Percentiles rank a stretch among this genome's conserved stretches.
These are phyloP conservation scores for Aurelia aurita DNA, from an alignment of 30 jellyfish, hydroid and myxozoan genomes.

Conservation along the genomic window DNA sequence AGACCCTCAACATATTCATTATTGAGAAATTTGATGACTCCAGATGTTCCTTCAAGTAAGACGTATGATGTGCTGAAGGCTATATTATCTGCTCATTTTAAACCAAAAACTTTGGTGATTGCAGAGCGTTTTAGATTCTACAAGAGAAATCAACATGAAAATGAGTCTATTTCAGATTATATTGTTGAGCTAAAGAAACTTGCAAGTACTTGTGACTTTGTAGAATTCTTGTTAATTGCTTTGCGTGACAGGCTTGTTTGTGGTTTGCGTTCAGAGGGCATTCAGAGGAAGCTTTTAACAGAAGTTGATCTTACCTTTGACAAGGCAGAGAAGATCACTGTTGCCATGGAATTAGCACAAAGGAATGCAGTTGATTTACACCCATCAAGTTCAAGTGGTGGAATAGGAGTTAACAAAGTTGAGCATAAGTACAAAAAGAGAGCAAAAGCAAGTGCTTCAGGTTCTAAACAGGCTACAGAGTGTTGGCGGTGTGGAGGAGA, in stretches of 20 bases:
- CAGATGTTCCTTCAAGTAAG: constrained; percentile 45
- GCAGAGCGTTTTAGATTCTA: constrained; percentile 37
- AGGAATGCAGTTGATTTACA: not conserved
- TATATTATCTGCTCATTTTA: constrained; percentile 16
- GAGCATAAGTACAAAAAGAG: constrained; percentile 35
- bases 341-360: constrained; percentile 31
- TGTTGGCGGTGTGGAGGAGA: constrained; percentile 53
- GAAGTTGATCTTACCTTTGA: no score
- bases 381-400: constrained; percentile 50
- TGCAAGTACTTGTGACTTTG: constrained; percentile 56
- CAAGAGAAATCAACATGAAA: constrained; percentile 30
- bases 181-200: constrained; percentile 44
- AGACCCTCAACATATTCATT: constrained; percentile 38
- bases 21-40: constrained; percentile 37
- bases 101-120: constrained; percentile 39
- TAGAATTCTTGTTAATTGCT: constrained; percentile 14
- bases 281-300: constrained; percentile 47
- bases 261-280: constrained; percentile 31
- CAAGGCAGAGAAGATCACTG: constrained; percentile 52
- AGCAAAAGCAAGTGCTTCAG: constrained; percentile 43
- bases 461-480: constrained; percentile 24
- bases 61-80: constrained; percentile 37
- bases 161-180: constrained; percentile 50
- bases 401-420: constrained; percentile 44
- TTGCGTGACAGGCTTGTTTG: constrained; percentile 39